Evolutionary conservation across 2,113 vertebrate genomes (phyloP), one percentile per base, ranked within the genome.

Genomic region (Burhinus oedicnemus): DNA sequence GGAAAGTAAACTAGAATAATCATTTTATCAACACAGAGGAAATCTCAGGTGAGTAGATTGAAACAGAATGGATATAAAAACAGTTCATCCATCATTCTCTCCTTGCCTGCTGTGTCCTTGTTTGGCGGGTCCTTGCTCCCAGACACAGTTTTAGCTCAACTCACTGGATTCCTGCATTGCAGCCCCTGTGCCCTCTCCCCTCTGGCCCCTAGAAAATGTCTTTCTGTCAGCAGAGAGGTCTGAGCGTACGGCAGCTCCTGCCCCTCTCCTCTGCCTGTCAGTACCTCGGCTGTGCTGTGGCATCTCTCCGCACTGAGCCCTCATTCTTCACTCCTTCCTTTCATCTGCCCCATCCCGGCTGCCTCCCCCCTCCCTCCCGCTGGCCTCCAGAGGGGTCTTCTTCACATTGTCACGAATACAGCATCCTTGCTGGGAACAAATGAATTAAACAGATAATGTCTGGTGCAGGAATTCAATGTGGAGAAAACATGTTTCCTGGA

Each of bases 401-500:
- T 82, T 36, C 34, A 69, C 90, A 88, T 40, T 79, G 87, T 95
- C 95, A 95, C 7, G 62, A 89, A 91, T 61, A 44, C 8, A 5
- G 82, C 58, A 66, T 88, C 66, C 82, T 76, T 69, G 38, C 6
- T 61, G 90, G 92, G 78, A 95, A 62, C 71, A 94, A 96, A 96
- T 69, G 44, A 54, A 93, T 91, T 69, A 83, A 88, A 88, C 87
- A 96, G 95, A 91, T 83, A 85, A 52, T 29, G 45, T 80, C 78
- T 94, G 82, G 58, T 27, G 65, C 36, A 80, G 82, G 75, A 87
- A 88, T 88, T 72, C 87, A 91, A 70, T 74, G 92, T 95, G 90
- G 70, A 77, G 84, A 66, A 87, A 94, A 87, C 42, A 70, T 90
- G 78, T 71, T 93, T 96, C 93, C 93, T 75, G 87, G 22, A 86